These are phyloP conservation scores for Aurelia aurita complex sp. Pacific DNA, from an alignment of 30 jellyfish, hydroid and myxozoan species.

Conservation along the genomic window DNA sequence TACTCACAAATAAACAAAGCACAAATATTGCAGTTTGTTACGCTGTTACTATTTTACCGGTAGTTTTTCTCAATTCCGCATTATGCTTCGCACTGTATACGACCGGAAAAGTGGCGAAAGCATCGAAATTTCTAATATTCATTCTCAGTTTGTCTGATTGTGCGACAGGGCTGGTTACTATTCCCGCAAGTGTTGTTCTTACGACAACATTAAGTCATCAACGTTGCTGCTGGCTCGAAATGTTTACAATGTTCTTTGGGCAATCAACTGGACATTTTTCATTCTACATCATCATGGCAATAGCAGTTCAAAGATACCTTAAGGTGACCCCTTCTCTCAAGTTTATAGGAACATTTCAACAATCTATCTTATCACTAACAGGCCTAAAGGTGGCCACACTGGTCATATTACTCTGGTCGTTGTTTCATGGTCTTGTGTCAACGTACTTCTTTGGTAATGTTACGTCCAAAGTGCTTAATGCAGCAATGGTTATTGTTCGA, in stretches of 20 bases:
- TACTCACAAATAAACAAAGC: background rate
- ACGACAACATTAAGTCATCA: slow-evolving; percentile 3
- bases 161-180: slow-evolving; percentile 29
- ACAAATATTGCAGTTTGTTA: background rate
- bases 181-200: slow-evolving; percentile 27
- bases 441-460: slow-evolving; percentile 44
- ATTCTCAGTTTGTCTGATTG: slow-evolving; percentile 28
- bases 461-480: slow-evolving; percentile 21
- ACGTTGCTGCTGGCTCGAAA: slow-evolving; percentile 65
- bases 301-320: slow-evolving; percentile 40
- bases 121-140: slow-evolving; percentile 37
- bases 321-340: slow-evolving; percentile 9
- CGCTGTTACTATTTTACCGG: slow-evolving; percentile 41
- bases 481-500: slow-evolving; percentile 27
- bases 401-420: slow-evolving; percentile 15
- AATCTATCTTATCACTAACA: background rate
- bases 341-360: background rate
- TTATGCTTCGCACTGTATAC: slow-evolving; percentile 37
- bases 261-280: slow-evolving; percentile 60
- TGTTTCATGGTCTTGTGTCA: slow-evolving; percentile 44
- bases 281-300: slow-evolving; percentile 34
- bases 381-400: slow-evolving; percentile 17
- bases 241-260: slow-evolving; percentile 17
- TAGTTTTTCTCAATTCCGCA: slow-evolving; percentile 5
- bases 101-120: slow-evolving; percentile 14